These are phyloP conservation scores for Orthonychiurus folsomi DNA, from an alignment of 2,888 invertebrate species.

Conservation along the genomic window DNA sequence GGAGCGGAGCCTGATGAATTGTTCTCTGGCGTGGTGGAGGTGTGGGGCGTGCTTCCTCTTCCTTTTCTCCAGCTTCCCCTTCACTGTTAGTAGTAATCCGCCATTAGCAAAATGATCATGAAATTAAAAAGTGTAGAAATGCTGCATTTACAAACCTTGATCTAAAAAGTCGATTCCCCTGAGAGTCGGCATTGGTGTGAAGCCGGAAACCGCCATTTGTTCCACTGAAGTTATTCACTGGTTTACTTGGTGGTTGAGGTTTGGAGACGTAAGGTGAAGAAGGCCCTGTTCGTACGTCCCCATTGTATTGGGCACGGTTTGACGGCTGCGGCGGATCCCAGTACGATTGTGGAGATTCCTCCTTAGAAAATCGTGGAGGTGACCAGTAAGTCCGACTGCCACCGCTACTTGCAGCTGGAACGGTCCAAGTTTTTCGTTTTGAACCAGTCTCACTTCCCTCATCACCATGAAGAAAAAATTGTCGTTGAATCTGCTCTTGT, in stretches of 20 bases:
- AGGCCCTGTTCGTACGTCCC: slow-evolving; percentile 29
- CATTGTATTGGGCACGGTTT: slow-evolving; percentile 28
- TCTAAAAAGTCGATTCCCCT: slow-evolving; percentile 38
- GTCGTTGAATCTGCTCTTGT: slow-evolving; percentile 61
- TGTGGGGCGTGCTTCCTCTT: slow-evolving; percentile 25
- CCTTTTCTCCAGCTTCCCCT: too few species aligned
- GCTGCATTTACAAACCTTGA: slow-evolving; percentile 21
- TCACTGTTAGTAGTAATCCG: too few species aligned
- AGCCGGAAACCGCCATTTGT: slow-evolving; percentile 30
- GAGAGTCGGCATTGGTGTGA: slow-evolving; percentile 38
- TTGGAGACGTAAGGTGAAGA: slow-evolving; percentile 23
- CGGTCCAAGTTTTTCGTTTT: slow-evolving; percentile 36
- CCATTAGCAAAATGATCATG: too few species aligned
- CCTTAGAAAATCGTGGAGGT: slow-evolving; percentile 16
- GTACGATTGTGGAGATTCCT: not conserved
- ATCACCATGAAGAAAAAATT: slow-evolving; percentile 40
- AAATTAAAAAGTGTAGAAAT: too few species aligned
- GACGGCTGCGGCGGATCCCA: not conserved
- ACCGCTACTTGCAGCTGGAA: slow-evolving; percentile 18
- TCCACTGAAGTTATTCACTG: too few species aligned
- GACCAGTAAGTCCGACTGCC: slow-evolving; percentile 20
- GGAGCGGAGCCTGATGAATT: slow-evolving; percentile 52
- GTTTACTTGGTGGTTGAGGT: slow-evolving; percentile 9
- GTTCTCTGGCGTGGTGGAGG: slow-evolving; percentile 36
- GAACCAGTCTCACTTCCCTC: slow-evolving; percentile 42